Evolutionary conservation across 2,113 vertebrate species (phyloP), one percentile per base, ranked within the genome.

Genomic region (Xiphophorus maculatus): DNA sequence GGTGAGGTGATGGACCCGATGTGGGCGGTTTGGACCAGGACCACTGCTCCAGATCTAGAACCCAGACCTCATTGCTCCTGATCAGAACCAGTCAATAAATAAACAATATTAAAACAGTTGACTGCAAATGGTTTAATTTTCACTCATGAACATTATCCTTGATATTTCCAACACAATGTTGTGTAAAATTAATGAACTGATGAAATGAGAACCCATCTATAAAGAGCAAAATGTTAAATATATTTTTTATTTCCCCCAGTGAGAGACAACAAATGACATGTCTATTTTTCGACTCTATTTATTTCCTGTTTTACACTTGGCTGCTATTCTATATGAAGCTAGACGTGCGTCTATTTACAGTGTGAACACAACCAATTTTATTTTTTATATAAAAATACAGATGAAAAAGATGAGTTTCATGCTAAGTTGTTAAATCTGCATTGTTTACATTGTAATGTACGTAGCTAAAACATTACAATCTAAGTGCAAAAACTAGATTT

Each of bases 51-150:
- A 99, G 95, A 89, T 99, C 97, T 77, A 99, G 93, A 88, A 98
- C 94, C 98, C 98, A 99, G 79, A 99, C 95, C 0, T 99, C 98
- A 1, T 97, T 99, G 91, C 97, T 99, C 98, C 98, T 99, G 78
- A 71, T 69, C 30, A 74, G 66, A 68, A 85, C n/a, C 68, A 82
- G 27, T 1, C 68, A 62, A 71, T 2, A 9, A 3, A 51, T 11
- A 3, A 30, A 44, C 25, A 83, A 66, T 40, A 63, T 71, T 40
- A 80, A 28, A 30, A 32, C n/a, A 22, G 15, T 28, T 3, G 8
- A 48, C 13, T 58, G 44, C 30, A 60, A 35, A 66, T 33, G 4
- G 6, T 54, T 51, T 25, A 2, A 3, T 35, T 27, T 74, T 54
- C 63, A 65, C 6, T 35, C 4, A 51, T 6, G 17, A 51, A 17